Base-by-base conservation (phyloP, 2,797 vertebrate species). In the Caiman crocodilus region DNA sequence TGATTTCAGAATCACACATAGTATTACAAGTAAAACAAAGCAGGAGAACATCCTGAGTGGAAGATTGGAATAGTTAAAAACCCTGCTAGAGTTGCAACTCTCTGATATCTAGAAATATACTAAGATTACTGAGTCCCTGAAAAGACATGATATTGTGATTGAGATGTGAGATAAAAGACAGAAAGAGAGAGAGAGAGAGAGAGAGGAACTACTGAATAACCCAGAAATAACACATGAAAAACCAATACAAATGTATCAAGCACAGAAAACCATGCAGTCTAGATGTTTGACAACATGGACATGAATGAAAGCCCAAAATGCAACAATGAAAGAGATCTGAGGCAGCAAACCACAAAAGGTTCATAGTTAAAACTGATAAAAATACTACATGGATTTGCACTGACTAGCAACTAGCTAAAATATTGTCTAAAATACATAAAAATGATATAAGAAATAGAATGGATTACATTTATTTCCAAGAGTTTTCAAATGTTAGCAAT, bases 271-370 rank as follows among this genome's bases (percentile, higher is more conserved):
- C 42, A 50, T 50, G 11, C 42, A 50, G 42, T 50, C 42, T 50
- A 50, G 42, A 50, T 50, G 42, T 78, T 4, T 28, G 32, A 25
- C 58, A 14, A 2, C 77, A 30, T 28, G 84, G 3, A 59, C 5
- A 4, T 58, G 67, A 56, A 84, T 12, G 4, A 74, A 30, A 88
- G 78, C 58, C 18, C 7, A 21, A 63, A 78, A n/a, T 28, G 75
- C 8, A 17, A 26, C 4, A 17, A 12, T 11, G 65, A 73, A 32
- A 15, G 2, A 25, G 3, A 12, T 60, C 0, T 0, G 32, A 7
- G 30, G 42, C 65, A 17, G 12, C 7, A 57, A 26, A 32, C 9
- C 18, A 28, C 14, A 30, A 50, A 50, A 50, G 14, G 17, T 12
- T 74, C 42, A 42, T 42, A 42, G 42, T 42, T 42, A 75, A 21